These are phyloP conservation scores for Delphinapterus leucas DNA, from an alignment of 2,113 vertebrate species.

Conservation along the genomic window DNA sequence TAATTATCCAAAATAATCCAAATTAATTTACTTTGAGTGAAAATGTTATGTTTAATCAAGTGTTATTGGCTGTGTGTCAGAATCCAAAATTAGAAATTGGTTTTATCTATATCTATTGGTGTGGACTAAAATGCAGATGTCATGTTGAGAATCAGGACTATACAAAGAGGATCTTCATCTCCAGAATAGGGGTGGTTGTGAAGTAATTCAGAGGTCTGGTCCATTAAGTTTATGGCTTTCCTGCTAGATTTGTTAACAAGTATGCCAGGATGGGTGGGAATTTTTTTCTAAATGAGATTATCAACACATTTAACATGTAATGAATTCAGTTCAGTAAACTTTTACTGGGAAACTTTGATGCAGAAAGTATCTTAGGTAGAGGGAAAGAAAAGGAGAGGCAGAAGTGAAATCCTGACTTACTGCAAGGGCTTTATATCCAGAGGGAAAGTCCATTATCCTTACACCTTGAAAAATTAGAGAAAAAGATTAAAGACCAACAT, in stretches of 20 bases:
- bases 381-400: not conserved
- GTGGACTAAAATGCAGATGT: not conserved
- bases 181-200: not conserved
- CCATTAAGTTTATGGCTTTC: not conserved
- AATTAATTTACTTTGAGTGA: slow-evolving; percentile 32
- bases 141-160: not conserved
- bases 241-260: not conserved
- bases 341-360: slow-evolving; percentile 16
- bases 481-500: not conserved
- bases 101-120: not conserved
- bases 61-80: not conserved
- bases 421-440: not conserved
- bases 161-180: not conserved
- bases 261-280: not conserved
- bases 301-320: slow-evolving; percentile 8
- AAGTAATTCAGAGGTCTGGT: not conserved
- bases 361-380: not conserved
- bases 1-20: not conserved
- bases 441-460: not conserved
- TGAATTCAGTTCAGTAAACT: not conserved
- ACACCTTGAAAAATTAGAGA: not conserved
- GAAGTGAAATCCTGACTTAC: not conserved
- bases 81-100: not conserved
- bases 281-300: slow-evolving; percentile 29
- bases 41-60: not conserved